Base-by-base conservation (phyloP, 2,888 invertebrate species). In the Pharmacophagus antenor region DNA sequence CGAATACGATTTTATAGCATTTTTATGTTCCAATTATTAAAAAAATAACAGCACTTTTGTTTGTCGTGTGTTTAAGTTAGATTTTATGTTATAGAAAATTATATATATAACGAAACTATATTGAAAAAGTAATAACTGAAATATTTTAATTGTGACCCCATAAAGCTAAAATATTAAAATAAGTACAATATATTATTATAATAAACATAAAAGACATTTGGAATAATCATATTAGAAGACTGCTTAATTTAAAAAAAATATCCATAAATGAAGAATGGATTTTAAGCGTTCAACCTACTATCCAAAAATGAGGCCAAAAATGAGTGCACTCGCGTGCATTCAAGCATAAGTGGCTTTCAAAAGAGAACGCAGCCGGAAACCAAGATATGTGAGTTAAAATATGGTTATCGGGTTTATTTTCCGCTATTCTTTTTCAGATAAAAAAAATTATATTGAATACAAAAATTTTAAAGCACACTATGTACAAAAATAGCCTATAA, bases 191-290 rank as follows among this genome's bases (percentile, higher is more conserved):
- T 37, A 5, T 0, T 37, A 15, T n/a, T n/a, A 37, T 8, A 37
- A 37, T n/a, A 37, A 3, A n/a, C 5, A n/a, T 37, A 4, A 0
- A 37, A 37, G 37, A 15, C 1, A n/a, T 37, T n/a, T 1, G n/a
- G 15, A 15, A n/a, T 8, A 5, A n/a, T n/a, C 15, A 8, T n/a
- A 5, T 37, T n/a, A 37, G 4, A 25, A 25, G 7, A 25, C 23
- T n/a, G n/a, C n/a, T 5, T 25, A 25, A 25, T 25, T 31, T 48
- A 22, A n/a, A n/a, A n/a, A n/a, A n/a, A n/a, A n/a, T 41, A 23
- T 44, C n/a, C 49, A 49, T 50, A 58, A 25, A 50, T 46, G 61
- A 56, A 44, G 52, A 62, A 6, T 20, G 18, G 23, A 23, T 49
- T 56, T 56, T 21, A 25, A 41, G 23, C 21, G 17, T 57, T 42